Conservation (phyloP, 2,113 vertebrate genomes). For the Psittacara wagleri region DNA sequence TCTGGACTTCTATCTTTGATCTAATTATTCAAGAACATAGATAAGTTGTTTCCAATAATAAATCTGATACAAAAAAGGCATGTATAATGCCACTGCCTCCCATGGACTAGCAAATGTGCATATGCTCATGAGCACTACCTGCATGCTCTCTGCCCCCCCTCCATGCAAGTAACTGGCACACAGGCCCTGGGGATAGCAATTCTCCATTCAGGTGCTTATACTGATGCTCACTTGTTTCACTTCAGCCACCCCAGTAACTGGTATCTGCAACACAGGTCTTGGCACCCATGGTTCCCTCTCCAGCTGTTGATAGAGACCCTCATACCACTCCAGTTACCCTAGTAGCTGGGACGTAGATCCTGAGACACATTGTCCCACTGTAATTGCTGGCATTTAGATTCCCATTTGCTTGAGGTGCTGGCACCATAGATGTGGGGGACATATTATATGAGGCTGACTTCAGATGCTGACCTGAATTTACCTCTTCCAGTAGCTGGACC, state of each 20-base stretch:
- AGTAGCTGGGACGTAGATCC: background rate
- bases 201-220: background rate
- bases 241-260: background rate
- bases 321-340: background rate
- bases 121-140: background rate
- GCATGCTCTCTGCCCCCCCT: background rate
- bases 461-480: background rate
- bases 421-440: no score
- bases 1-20: background rate
- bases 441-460: background rate
- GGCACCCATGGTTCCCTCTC: no score
- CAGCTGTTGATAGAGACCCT: background rate
- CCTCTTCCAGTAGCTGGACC: background rate
- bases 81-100: background rate
- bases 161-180: background rate
- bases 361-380: background rate
- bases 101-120: rapidly evolving
- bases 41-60: background rate
- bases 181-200: background rate
- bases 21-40: background rate
- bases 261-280: background rate
- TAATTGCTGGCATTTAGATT: background rate
- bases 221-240: background rate
- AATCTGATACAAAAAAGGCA: background rate
- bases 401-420: background rate